phyloP scores from a whole-genome alignment of 1,140 invertebrate species.

The Drosophila truncata region DNA sequence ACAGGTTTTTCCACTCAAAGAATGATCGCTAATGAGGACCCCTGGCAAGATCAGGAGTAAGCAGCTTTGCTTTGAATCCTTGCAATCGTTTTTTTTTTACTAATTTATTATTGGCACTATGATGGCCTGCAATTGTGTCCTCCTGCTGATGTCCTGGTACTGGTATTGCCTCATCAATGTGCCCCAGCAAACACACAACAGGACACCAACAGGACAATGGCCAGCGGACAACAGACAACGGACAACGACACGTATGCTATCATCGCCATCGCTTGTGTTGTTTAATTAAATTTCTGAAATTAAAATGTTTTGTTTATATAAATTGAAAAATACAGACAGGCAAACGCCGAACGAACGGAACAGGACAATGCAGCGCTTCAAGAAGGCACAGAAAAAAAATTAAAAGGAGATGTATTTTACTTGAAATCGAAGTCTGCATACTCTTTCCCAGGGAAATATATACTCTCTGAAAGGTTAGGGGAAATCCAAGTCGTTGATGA shows the following conservation, averaged over 20 bases:
- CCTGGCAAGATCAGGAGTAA: background rate
- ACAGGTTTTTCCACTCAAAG: no score
- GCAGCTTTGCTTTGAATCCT: background rate
- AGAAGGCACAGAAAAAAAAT: slow-evolving; percentile 27
- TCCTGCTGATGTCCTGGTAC: slow-evolving; percentile 9
- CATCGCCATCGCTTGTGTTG: slow-evolving; percentile 67
- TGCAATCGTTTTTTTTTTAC: background rate
- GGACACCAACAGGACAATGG: slow-evolving; percentile 10
- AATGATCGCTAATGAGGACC: slow-evolving; percentile 20
- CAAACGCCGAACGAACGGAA: slow-evolving; percentile 21
- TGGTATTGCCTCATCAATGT: slow-evolving; percentile 30
- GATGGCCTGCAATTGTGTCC: slow-evolving; percentile 15
- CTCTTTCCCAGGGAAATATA: background rate
- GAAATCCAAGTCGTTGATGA: background rate
- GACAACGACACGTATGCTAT: slow-evolving; percentile 56
- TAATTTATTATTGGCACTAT: slow-evolving; percentile 56
- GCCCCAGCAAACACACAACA: slow-evolving; percentile 4
- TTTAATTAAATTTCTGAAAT: slow-evolving; percentile 85
- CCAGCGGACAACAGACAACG: background rate
- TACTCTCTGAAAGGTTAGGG: no score
- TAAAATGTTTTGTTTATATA: slow-evolving; percentile 85
- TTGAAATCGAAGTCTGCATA: background rate
- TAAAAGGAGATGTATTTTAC: background rate
- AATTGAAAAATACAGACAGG: slow-evolving; percentile 81
- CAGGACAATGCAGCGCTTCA: slow-evolving; percentile 54